These are phyloP conservation scores for Myotis daubentonii DNA, from an alignment of 2,797 vertebrate genomes.

Conservation along the genomic window DNA sequence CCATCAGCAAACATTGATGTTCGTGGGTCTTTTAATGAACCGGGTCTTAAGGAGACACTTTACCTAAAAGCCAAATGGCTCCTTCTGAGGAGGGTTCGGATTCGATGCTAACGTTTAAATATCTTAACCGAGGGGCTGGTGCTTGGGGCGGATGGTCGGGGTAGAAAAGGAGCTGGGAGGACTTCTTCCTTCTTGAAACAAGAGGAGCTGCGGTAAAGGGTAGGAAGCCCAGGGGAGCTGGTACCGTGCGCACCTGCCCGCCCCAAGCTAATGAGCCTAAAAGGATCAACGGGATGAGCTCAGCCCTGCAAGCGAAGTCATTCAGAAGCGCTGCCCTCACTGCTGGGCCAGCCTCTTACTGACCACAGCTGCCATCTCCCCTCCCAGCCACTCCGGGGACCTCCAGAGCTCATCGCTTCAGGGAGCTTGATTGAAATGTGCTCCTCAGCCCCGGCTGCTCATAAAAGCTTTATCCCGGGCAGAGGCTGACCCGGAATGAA, in stretches of 20 bases:
- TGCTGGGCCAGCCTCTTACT: neutral
- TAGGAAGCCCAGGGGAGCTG: neutral
- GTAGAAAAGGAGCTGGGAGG: neutral
- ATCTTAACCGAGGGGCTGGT: neutral
- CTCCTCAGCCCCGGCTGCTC: constrained; percentile 13
- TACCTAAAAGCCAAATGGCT: constrained; percentile 59
- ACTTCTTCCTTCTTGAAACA: neutral
- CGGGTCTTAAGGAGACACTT: constrained; percentile 57
- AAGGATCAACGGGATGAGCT: constrained; percentile 4
- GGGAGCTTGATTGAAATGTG: constrained; percentile 62
- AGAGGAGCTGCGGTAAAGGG: constrained; percentile 17
- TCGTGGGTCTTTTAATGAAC: constrained; percentile 68
- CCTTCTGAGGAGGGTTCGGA: constrained; percentile 47
- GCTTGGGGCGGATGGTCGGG: neutral
- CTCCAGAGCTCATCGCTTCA: constrained; percentile 43
- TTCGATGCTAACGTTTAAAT: constrained; percentile 16
- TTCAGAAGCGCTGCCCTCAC: neutral
- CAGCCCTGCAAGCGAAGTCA: constrained; percentile 37
- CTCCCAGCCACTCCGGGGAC: constrained; percentile 36
- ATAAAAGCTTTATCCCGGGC: constrained; percentile 50
- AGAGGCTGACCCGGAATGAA: constrained; percentile 9
- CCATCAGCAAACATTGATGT: constrained; percentile 63
- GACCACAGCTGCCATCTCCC: constrained; percentile 50
- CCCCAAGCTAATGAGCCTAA: constrained; percentile 58
- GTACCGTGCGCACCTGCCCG: neutral